A percentile compares a stretch with the other conserved stretches of the same genome.
These are phyloP conservation scores for Norana najaformis DNA, from an alignment of 2,888 invertebrate species.

Conservation along the genomic window DNA sequence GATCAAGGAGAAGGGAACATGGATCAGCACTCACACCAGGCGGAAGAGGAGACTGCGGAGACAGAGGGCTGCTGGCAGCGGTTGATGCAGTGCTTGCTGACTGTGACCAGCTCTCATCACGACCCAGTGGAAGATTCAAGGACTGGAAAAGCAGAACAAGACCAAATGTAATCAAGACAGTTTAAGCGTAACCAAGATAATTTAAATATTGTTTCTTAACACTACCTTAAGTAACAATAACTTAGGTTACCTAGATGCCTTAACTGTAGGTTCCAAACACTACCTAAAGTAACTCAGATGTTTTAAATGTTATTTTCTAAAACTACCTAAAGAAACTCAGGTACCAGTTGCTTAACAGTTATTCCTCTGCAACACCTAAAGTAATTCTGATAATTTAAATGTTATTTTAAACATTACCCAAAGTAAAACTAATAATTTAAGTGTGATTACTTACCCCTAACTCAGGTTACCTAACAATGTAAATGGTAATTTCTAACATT, in stretches of 20 bases:
- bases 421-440: too few species aligned
- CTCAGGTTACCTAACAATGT: too few species aligned
- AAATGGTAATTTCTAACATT: too few species aligned
- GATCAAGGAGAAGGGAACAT: background rate
- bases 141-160: conserved; percentile 19
- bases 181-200: background rate
- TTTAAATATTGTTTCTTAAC: background rate
- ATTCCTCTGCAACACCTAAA: too few species aligned
- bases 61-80: background rate
- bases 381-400: too few species aligned
- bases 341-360: too few species aligned
- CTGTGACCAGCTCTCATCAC: conserved; percentile 3
- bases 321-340: too few species aligned
- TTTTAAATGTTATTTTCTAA: too few species aligned
- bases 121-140: conserved; percentile 23
- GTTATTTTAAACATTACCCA: too few species aligned
- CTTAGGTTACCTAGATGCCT: background rate
- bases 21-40: background rate
- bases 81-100: conserved; percentile 18
- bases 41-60: background rate
- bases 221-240: background rate
- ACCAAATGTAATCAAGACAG: background rate
- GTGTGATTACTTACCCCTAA: too few species aligned
- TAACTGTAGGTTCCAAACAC: background rate
- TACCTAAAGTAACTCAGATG: background rate